Conservation (phyloP, 2,113 vertebrate genomes). For the Cavia aperea region DNA sequence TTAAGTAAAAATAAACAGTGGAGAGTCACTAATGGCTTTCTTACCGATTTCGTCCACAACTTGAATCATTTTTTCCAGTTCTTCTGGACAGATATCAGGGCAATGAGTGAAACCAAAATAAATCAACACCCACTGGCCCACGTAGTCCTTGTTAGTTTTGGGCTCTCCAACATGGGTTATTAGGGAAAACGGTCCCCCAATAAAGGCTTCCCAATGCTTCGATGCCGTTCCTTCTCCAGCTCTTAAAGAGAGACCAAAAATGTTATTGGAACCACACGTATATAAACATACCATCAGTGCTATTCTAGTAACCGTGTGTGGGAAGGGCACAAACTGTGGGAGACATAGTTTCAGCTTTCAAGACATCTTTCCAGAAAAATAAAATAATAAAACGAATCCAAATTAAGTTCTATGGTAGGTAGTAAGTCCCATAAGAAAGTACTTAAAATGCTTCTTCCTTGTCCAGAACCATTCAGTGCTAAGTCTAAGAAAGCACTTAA, state of each 20-base stretch:
- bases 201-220: constrained; percentile 85
- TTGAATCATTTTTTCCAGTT: constrained; percentile 95
- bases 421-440: background rate
- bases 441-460: background rate
- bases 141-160: constrained; percentile 83
- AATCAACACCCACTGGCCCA: constrained; percentile 92
- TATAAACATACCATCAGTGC: background rate
- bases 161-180: constrained; percentile 84
- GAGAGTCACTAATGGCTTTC: constrained; percentile 10
- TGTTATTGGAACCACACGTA: background rate
- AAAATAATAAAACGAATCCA: background rate
- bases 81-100: constrained; percentile 96
- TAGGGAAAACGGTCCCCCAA: constrained; percentile 94
- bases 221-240: constrained; percentile 84
- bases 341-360: background rate
- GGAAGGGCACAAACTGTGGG: background rate
- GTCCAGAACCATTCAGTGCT: background rate
- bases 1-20: background rate
- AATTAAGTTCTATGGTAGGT: background rate
- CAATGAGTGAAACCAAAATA: constrained; percentile 99
- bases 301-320: too few species aligned
- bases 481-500: background rate
- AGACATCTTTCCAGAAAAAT: constrained; percentile 20
- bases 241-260: constrained; percentile 72
- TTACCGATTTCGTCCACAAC: constrained; percentile 93